Conservation (phyloP, 2,888 invertebrate species). For the Pantelozetes paolii region DNA sequence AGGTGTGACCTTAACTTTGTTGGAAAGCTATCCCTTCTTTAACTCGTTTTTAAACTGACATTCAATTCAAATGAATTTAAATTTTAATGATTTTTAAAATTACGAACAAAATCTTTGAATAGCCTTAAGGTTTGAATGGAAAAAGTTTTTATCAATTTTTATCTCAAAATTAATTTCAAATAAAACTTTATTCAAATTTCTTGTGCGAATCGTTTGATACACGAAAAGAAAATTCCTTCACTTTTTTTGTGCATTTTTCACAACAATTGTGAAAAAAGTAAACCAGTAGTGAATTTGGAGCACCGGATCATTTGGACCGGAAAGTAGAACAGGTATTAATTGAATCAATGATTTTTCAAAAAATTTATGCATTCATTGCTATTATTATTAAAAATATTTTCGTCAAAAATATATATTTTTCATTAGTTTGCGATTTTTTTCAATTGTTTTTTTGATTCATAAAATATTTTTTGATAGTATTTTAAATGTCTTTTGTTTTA, state of each 20-base stretch:
- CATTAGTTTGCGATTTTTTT: not conserved
- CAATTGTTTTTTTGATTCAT: not conserved
- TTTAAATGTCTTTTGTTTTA: not conserved
- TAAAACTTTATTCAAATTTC: not conserved
- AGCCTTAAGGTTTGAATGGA: conserved; percentile 14
- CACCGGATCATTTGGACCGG: conserved; percentile 30
- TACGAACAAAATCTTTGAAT: conserved; percentile 9
- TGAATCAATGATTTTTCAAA: conserved; percentile 3
- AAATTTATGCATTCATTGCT: not conserved
- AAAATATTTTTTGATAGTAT: not conserved
- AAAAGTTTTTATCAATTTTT: not conserved
- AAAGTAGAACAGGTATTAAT: conserved; percentile 15
- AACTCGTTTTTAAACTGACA: conserved; percentile 16
- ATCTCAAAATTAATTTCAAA: not conserved
- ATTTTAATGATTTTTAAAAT: not conserved
- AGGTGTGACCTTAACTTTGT: conserved; percentile 33
- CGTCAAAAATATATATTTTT: not conserved
- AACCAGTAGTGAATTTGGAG: conserved; percentile 28
- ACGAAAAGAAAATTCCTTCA: not conserved
- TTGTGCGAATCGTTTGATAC: not conserved
- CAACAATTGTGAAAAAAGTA: conserved; percentile 10
- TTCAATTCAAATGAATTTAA: conserved; percentile 24
- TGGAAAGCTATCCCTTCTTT: not conserved
- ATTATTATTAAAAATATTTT: not conserved
- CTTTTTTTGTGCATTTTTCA: not conserved